A percentile compares a stretch with the other conserved stretches of the same genome.
phyloP scores from a whole-genome alignment of 2,797 vertebrate genomes.

The Delichon dasypus region DNA sequence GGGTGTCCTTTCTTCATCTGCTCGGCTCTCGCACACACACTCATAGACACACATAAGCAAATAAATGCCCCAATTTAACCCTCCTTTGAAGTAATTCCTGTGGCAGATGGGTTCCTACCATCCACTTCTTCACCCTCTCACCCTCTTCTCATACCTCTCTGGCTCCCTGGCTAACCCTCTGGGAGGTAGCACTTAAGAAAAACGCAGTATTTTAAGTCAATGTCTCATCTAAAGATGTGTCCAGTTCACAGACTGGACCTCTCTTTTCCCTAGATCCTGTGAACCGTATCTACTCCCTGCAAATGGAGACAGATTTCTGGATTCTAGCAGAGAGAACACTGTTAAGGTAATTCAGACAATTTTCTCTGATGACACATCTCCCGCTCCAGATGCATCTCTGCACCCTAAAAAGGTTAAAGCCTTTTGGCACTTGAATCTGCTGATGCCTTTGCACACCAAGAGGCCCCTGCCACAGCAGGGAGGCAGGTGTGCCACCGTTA shows the following conservation, averaged over 20 bases:
- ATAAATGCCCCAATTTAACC: background rate
- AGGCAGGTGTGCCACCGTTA: background rate
- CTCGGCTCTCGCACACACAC: background rate
- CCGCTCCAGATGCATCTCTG: background rate
- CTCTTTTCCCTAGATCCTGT: background rate
- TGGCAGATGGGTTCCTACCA: background rate
- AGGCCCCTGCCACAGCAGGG: background rate
- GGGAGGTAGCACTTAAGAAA: background rate
- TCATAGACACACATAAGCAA: background rate
- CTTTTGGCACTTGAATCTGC: background rate
- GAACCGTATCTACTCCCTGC: background rate
- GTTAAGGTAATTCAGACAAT: conserved; percentile 15
- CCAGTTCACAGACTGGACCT: background rate
- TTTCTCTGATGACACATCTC: conserved; percentile 45
- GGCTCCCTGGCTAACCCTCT: background rate
- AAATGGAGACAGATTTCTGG: conserved; percentile 3
- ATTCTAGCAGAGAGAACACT: background rate
- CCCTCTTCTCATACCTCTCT: background rate
- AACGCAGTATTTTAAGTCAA: background rate
- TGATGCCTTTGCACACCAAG: background rate
- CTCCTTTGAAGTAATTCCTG: background rate
- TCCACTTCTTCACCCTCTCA: background rate
- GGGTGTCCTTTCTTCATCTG: background rate
- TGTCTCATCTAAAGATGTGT: background rate
- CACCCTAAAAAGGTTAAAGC: conserved; percentile 17